Conservation (phyloP, 2,888 invertebrate genomes). For the Parthenolecanium corni region DNA sequence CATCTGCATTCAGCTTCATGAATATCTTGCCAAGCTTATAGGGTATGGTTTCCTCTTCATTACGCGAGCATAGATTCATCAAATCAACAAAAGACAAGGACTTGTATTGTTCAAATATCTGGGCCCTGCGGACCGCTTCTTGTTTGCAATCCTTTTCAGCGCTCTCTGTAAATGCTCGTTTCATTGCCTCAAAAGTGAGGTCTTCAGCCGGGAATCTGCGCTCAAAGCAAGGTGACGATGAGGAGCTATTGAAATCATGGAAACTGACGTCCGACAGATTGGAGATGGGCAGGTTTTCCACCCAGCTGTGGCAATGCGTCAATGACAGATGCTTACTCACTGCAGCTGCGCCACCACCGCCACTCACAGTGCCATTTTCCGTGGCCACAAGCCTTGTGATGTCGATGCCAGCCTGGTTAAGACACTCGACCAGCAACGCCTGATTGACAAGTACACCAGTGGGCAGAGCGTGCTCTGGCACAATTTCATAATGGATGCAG, state of each 20-base stretch:
- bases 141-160: conserved; percentile 58
- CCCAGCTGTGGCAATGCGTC: conserved; percentile 57
- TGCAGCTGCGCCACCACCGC: not conserved
- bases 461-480: conserved; percentile 32
- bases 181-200: conserved; percentile 83
- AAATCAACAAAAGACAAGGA: conserved; percentile 51
- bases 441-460: conserved; percentile 34
- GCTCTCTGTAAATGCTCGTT: conserved; percentile 69
- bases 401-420: conserved; percentile 65
- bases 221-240: conserved; percentile 76
- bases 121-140: conserved; percentile 61
- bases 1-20: conserved; percentile 57
- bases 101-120: conserved; percentile 72
- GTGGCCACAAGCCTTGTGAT: conserved; percentile 46
- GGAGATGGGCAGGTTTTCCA: conserved; percentile 52
- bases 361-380: conserved; percentile 38
- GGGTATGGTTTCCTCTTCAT: conserved; percentile 60
- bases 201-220: conserved; percentile 58
- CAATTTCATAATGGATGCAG: conserved; percentile 45
- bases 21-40: conserved; percentile 83
- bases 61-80: conserved; percentile 49
- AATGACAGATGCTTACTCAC: not conserved
- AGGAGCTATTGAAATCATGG: conserved; percentile 74
- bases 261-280: conserved; percentile 60
- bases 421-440: conserved; percentile 61